Conservation (phyloP, 2,113 vertebrate genomes). For the Phalacrocorax pelagicus region DNA sequence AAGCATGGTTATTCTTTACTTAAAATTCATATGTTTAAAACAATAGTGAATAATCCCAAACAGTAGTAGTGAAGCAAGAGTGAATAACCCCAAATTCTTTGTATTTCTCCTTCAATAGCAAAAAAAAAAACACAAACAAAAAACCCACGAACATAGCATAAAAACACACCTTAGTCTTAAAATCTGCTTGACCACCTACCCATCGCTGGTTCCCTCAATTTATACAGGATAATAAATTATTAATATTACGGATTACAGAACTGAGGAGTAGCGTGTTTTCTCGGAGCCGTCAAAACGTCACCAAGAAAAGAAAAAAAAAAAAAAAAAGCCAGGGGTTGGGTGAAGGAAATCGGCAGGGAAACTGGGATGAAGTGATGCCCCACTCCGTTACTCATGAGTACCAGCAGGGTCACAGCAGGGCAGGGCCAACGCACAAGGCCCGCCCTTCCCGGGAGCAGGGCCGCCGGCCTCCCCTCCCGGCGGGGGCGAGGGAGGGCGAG, state of each 20-base stretch:
- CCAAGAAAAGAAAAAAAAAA: no score
- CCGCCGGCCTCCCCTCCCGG: not conserved
- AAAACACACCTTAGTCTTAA: not conserved
- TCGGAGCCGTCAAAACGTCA: not conserved
- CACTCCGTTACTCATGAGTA: not conserved
- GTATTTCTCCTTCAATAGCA: rapidly evolving
- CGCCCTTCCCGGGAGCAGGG: not conserved
- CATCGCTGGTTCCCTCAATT: not conserved
- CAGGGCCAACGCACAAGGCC: not conserved
- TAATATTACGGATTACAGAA: not conserved
- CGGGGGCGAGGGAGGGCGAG: no score
- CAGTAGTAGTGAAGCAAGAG: not conserved
- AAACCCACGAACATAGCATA: not conserved
- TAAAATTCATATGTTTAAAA: not conserved
- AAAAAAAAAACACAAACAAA: not conserved
- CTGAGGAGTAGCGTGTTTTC: not conserved
- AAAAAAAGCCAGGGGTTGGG: not conserved
- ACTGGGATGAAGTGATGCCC: not conserved
- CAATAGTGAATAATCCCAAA: not conserved
- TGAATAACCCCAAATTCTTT: not conserved
- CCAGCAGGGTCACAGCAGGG: no score
- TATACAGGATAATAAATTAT: rapidly evolving
- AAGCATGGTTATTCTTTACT: not conserved
- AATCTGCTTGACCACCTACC: not conserved
- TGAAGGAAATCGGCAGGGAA: not conserved